Percentiles rank a stretch among this genome's conserved stretches.
Evolutionary conservation across 23 tunicate genomes (phyloP).

Genomic region (Aplidium turbinatum): DNA sequence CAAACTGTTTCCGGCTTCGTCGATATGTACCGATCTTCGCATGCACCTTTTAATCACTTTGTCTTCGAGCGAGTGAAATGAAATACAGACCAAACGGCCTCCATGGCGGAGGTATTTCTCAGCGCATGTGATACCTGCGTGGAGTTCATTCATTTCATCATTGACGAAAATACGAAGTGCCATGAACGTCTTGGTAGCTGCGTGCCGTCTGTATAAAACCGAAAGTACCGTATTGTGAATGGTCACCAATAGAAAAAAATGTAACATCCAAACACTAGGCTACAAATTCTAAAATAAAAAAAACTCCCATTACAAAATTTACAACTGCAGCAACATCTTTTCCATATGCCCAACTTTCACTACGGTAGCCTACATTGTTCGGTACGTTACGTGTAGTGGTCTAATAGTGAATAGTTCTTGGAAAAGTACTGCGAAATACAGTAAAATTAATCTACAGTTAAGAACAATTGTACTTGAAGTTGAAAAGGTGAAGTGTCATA

Average conservation of each 20-base stretch:
- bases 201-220: constrained; percentile 45
- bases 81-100: constrained; percentile 48
- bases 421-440: no score
- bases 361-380: no score
- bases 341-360: no score
- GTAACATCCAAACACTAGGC: neutral
- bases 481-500: no score
- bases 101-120: constrained; percentile 54
- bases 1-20: neutral
- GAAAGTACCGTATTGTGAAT: neutral
- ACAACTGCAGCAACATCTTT: neutral
- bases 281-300: neutral
- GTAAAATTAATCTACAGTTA: no score
- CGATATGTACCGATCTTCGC: neutral
- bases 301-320: no score
- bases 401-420: no score
- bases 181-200: constrained; percentile 89
- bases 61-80: constrained; percentile 82
- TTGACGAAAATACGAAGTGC: constrained; percentile 86
- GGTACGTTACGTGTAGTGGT: no score
- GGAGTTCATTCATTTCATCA: constrained; percentile 82
- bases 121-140: constrained; percentile 42
- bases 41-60: neutral
- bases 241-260: neutral
- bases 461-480: no score